phyloP scores from a whole-genome alignment of 2,113 vertebrate species.

The Lamprologus ornatipinnis region DNA sequence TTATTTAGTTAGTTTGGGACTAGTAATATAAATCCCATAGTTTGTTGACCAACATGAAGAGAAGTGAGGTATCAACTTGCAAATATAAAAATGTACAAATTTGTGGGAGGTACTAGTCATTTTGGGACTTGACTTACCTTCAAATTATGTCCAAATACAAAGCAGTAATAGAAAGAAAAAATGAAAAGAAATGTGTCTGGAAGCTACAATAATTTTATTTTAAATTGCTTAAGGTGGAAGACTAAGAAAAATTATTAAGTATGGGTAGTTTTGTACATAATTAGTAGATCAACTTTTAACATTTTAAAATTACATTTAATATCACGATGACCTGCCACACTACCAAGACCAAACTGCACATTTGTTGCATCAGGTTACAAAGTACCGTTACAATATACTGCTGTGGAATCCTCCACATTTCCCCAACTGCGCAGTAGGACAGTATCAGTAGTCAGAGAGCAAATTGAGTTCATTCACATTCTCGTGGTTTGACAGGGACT shows the following conservation, averaged over 20 bases:
- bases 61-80: not conserved
- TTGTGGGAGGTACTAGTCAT: not conserved
- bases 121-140: not conserved
- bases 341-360: not conserved
- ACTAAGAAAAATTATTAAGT: not conserved
- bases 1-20: not conserved
- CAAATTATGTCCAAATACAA: not conserved
- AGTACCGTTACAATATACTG: not conserved
- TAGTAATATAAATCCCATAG: not conserved
- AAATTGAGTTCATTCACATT: not conserved
- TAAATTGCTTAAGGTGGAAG: not conserved
- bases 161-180: not conserved
- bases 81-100: not conserved
- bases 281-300: not conserved
- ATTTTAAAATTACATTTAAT: not conserved
- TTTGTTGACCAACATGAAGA: fast-evolving
- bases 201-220: not conserved
- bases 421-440: not conserved
- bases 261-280: not conserved
- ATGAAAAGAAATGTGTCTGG: not conserved
- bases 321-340: not conserved
- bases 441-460: conserved; percentile 20
- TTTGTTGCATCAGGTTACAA: not conserved
- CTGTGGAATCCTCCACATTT: not conserved
- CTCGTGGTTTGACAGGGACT: not conserved